A percentile compares a stretch with the other conserved stretches of the same genome.
phyloP scores from a whole-genome alignment of 2,888 invertebrate species.

The Criorhina ranunculi region DNA sequence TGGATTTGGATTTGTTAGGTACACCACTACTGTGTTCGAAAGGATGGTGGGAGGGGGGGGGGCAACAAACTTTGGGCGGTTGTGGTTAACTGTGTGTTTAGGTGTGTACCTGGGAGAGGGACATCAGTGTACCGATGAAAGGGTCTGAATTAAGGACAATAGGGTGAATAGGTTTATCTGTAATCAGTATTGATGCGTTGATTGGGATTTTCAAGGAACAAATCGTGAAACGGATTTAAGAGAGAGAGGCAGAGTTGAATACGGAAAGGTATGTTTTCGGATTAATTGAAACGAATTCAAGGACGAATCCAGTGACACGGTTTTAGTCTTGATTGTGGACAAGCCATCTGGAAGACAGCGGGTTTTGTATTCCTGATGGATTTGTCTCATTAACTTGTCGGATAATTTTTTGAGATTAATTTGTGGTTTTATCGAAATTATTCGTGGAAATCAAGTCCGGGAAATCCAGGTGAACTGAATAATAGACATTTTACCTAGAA shows the following conservation, averaged over 20 bases:
- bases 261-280: conserved; percentile 23
- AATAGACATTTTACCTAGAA: no score
- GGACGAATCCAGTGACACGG: not conserved
- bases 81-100: not conserved
- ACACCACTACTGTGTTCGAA: conserved; percentile 1
- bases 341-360: not conserved
- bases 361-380: not conserved
- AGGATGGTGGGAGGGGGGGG: no score
- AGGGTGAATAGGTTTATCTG: conserved; percentile 27
- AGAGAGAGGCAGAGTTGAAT: not conserved
- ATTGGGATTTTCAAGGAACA: conserved; percentile 37
- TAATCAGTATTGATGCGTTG: conserved; percentile 48
- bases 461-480: no score
- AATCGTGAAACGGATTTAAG: conserved; percentile 9
- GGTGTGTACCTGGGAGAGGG: not conserved
- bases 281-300: conserved; percentile 34
- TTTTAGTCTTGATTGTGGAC: not conserved
- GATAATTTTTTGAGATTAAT: not conserved
- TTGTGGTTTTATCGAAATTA: not conserved
- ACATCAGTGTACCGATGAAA: not conserved
- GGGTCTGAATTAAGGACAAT: conserved; percentile 21
- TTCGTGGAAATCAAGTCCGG: no score
- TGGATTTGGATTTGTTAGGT: conserved; percentile 62
- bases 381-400: conserved; percentile 2
- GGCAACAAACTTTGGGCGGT: not conserved